phyloP scores from a whole-genome alignment of 2,888 invertebrate genomes.

The Lasioglossum vierecki region DNA sequence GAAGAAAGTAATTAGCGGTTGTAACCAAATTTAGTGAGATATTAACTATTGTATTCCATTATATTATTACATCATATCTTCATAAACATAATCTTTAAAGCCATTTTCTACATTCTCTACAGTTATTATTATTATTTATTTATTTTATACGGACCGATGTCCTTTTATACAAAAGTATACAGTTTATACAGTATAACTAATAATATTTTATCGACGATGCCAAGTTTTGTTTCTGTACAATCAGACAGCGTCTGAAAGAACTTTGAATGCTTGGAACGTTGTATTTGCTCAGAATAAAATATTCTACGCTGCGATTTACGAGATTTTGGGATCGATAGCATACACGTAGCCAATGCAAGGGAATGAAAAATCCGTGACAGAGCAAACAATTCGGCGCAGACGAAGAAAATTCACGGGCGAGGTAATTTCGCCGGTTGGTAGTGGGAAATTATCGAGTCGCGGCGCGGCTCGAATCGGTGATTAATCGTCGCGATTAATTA shows the following conservation, averaged over 20 bases:
- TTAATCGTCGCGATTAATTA: constrained; percentile 59
- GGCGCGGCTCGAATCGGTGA: constrained; percentile 30
- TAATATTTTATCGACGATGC: background rate
- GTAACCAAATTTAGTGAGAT: no score
- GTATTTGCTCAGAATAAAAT: background rate
- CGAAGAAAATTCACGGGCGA: background rate
- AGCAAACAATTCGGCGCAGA: background rate
- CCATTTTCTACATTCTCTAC: no score
- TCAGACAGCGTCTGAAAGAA: background rate
- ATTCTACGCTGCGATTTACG: background rate
- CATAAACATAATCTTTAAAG: no score
- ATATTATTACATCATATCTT: no score
- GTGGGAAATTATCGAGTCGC: constrained; percentile 33
- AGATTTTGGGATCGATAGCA: background rate
- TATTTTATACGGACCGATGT: no score
- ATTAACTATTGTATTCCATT: no score
- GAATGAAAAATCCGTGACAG: background rate
- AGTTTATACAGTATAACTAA: no score
- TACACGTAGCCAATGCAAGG: background rate
- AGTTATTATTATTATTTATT: no score
- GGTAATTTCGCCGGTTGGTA: constrained; percentile 16
- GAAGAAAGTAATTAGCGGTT: no score
- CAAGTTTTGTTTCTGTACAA: background rate
- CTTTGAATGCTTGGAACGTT: background rate
- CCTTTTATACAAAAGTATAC: no score